These are phyloP conservation scores for Notocelia uddmanniana DNA, from an alignment of 2,888 invertebrate species.

Conservation along the genomic window DNA sequence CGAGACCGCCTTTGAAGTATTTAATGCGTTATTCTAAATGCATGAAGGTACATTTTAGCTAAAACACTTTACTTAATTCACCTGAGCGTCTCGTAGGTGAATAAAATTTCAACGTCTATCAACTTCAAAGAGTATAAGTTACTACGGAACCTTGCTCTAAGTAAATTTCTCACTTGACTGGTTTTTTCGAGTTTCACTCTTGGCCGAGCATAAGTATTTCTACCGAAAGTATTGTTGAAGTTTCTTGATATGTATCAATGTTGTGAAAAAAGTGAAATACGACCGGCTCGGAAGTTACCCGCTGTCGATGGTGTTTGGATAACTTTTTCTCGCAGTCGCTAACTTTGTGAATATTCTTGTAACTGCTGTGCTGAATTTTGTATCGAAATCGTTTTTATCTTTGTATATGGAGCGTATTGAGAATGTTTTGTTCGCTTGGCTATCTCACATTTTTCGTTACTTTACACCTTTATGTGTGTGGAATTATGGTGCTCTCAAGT, in stretches of 20 bases:
- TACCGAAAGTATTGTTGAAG: conserved; percentile 44
- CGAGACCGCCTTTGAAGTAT: background rate
- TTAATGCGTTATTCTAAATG: conserved; percentile 18
- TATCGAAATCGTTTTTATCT: conserved; percentile 25
- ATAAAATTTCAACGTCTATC: conserved; percentile 39
- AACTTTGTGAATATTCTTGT: conserved; percentile 45
- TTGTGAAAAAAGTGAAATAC: conserved; percentile 46
- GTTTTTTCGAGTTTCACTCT: conserved; percentile 41
- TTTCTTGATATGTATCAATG: conserved; percentile 45
- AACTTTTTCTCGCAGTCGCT: conserved; percentile 41
- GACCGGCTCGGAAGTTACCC: conserved; percentile 20
- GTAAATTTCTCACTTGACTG: conserved; percentile 38
- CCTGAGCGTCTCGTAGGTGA: conserved; percentile 19
- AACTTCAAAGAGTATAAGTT: conserved; percentile 37
- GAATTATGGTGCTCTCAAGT: too few relatives aligned
- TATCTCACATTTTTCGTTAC: background rate
- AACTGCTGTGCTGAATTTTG: conserved; percentile 23
- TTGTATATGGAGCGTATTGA: background rate
- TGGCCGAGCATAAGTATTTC: conserved; percentile 38
- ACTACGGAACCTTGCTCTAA: conserved; percentile 35
- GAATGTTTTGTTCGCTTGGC: background rate
- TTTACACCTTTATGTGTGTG: background rate
- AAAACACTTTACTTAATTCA: conserved; percentile 12
- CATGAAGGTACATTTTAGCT: conserved; percentile 25
- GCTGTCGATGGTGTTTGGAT: conserved; percentile 39